Evolutionary conservation across 1,140 invertebrate genomes (phyloP).

Genomic region (Ladona fulva): DNA sequence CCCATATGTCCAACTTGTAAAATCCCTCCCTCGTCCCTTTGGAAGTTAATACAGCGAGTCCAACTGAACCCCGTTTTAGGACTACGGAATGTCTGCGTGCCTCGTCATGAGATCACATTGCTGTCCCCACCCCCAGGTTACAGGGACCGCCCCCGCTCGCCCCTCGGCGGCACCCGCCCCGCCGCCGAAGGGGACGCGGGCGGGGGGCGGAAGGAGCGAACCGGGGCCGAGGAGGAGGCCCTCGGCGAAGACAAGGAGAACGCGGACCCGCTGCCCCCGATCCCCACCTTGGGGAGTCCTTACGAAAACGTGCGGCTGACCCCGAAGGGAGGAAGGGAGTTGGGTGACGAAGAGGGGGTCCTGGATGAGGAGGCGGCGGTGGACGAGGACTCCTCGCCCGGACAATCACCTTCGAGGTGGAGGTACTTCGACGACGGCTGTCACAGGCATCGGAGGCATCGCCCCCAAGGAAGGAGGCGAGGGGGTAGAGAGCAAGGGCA

Average conservation of each 20-base stretch:
- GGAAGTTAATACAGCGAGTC: not conserved
- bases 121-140: slow-evolving; percentile 10
- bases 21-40: too few relatives aligned
- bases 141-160: not conserved
- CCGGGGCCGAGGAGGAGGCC: not conserved
- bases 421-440: slow-evolving; percentile 44
- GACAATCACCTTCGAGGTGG: slow-evolving; percentile 50
- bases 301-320: slow-evolving; percentile 51
- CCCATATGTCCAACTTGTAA: too few relatives aligned
- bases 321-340: slow-evolving; percentile 21
- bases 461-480: slow-evolving; percentile 33
- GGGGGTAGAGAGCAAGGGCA: not conserved
- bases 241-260: slow-evolving; percentile 47
- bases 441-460: not conserved
- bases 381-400: slow-evolving; percentile 40
- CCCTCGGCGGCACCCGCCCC: slow-evolving; percentile 25
- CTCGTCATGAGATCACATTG: not conserved
- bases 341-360: not conserved
- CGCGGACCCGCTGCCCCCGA: slow-evolving; percentile 39
- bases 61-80: not conserved
- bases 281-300: slow-evolving; percentile 49
- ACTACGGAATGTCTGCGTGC: not conserved
- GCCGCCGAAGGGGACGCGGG: slow-evolving; percentile 38
- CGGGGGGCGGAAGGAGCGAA: not conserved
- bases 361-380: not conserved